Evolutionary conservation across 2,113 vertebrate species (phyloP).

Genomic region (Hemiprocne comata): DNA sequence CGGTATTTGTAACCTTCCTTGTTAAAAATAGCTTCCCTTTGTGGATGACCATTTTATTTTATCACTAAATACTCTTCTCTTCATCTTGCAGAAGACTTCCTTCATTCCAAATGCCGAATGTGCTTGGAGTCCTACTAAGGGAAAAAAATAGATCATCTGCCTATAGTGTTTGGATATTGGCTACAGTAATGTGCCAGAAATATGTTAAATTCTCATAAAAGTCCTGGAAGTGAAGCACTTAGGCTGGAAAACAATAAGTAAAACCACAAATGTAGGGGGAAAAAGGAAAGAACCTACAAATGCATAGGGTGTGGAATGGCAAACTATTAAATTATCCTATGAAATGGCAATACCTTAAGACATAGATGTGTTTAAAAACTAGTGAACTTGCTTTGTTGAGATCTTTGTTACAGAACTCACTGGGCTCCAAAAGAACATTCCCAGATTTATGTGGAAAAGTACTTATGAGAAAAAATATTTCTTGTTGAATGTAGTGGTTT

Average conservation of each 20-base stretch:
- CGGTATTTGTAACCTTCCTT: neutral
- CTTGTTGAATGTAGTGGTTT: neutral
- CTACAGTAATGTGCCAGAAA: neutral
- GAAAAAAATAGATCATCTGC: neutral
- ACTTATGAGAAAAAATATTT: neutral
- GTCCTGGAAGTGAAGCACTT: neutral
- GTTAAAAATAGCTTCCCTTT: neutral
- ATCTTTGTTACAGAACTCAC: neutral
- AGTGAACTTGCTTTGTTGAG: neutral
- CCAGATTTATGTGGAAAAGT: neutral
- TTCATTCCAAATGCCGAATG: neutral
- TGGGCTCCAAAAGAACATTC: neutral
- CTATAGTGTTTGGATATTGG: neutral
- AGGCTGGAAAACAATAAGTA: neutral
- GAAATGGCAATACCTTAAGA: neutral
- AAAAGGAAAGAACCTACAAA: neutral
- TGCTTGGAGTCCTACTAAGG: neutral
- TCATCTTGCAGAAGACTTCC: neutral
- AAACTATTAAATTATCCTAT: neutral
- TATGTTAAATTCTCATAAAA: neutral
- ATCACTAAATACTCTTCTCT: neutral
- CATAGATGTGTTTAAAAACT: neutral
- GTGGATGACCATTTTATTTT: neutral
- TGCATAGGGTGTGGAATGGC: neutral
- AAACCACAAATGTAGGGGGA: neutral